phyloP scores from a whole-genome alignment of 2,888 invertebrate genomes.

The Lepidochitona cinerea region DNA sequence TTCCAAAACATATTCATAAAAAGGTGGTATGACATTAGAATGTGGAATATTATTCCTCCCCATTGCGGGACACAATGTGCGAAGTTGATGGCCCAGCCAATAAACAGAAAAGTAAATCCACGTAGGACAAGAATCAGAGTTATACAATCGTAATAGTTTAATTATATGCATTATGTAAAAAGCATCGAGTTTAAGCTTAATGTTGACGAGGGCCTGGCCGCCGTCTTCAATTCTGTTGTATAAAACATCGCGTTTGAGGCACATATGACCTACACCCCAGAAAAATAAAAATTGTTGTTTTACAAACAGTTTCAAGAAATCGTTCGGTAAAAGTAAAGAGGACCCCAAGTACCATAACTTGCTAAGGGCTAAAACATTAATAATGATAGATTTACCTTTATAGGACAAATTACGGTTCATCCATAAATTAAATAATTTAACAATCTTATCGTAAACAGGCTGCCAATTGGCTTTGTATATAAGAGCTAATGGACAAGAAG shows the following conservation, averaged over 20 bases:
- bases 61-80: no score
- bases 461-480: background rate
- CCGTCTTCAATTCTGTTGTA: background rate
- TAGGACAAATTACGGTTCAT: no score
- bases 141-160: background rate
- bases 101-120: background rate
- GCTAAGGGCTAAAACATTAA: background rate
- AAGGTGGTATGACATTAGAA: no score
- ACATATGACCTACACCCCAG: background rate
- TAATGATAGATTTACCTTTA: background rate
- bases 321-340: background rate
- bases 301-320: background rate
- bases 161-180: conserved; percentile 1
- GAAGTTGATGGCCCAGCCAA: no score
- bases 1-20: no score
- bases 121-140: background rate
- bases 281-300: background rate
- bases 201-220: background rate
- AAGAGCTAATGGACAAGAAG: background rate
- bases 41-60: no score
- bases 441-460: background rate
- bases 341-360: background rate
- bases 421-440: background rate
- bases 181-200: background rate
- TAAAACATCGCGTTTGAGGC: background rate